Evolutionary conservation across 2,113 vertebrate genomes (phyloP), one percentile per base, ranked within the genome.

Genomic region (Aythya baeri): DNA sequence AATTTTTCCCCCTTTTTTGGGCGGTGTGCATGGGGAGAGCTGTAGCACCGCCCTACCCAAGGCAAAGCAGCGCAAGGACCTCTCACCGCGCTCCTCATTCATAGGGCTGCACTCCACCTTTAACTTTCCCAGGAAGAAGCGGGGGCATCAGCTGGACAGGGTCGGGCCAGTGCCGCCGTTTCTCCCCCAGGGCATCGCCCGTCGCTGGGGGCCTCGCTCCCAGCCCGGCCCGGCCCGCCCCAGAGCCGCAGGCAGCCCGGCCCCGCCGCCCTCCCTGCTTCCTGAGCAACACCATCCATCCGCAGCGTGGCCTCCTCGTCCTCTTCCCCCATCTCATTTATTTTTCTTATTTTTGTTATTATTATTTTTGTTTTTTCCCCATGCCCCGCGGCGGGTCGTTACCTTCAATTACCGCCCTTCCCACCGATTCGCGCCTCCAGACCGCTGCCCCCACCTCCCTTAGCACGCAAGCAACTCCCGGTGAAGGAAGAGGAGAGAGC

Each of bases 351-450:
- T 23, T 41, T 50, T 23, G 8, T 9, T 27, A 10, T 15, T 26
- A 8, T 17, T 62, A 31, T 23, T 38, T 71, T 38, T 38, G 15
- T 38, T 61, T 23, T 43, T 41, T n/a, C 34, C 6, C 6, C 20
- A 6, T 20, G 17, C n/a, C 55, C 41, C 62, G 20, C 67, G 62
- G 57, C 7, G 46, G 41, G 41, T 22, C 44, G n/a, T 79, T 88
- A 94, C 94, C 92, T 86, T 76, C 66, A 59, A 11, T 2, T 58
- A 32, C 66, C 66, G 71, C 82, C 80, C 82, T 67, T 38, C 72
- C 72, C 26, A 71, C 3, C 79, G 34, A 62, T 38, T 90, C 80
- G 23, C 29, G 12, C n/a, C 43, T 54, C 55, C 82, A 75, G 44
- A 49, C 12, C 29, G 62, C 76, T 79, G 58, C 58, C 59, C 68